phyloP scores from a whole-genome alignment of 2,888 invertebrate genomes.

The Noctua fimbriata region DNA sequence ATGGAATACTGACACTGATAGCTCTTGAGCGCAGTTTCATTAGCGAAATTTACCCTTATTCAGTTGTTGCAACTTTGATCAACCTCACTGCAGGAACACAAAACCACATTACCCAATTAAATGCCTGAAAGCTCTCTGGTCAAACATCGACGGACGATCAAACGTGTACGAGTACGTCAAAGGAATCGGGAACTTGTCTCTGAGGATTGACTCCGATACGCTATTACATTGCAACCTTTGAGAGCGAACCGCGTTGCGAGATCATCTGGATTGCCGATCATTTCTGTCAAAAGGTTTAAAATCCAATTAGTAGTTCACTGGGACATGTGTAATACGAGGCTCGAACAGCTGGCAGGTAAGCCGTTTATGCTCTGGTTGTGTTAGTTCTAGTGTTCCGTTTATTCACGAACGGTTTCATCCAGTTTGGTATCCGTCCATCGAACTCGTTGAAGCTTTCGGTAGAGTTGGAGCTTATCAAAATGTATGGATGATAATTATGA shows the following conservation, averaged over 20 bases:
- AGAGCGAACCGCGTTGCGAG: neutral
- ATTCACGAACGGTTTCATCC: neutral
- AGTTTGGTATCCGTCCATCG: neutral
- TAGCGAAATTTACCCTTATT: neutral
- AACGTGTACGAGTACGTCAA: neutral
- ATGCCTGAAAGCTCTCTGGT: neutral
- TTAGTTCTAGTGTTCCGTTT: neutral
- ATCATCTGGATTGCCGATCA: neutral
- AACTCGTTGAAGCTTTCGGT: neutral
- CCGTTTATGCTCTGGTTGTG: neutral
- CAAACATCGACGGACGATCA: neutral
- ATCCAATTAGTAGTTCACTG: neutral
- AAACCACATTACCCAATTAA: no score
- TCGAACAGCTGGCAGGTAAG: neutral
- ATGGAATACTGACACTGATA: neutral
- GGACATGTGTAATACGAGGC: neutral
- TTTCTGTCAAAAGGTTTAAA: conserved; percentile 2
- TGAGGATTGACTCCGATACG: neutral
- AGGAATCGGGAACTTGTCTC: neutral
- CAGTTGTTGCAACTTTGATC: no score
- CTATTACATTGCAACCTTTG: neutral
- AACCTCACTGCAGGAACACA: no score
- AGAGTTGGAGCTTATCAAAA: neutral
- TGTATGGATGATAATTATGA: no score
- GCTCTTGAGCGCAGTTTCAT: neutral